A percentile compares a stretch with the other conserved stretches of the same genome.
Conservation (phyloP, 1,140 invertebrate species). For the Ephestia elutella region DNA sequence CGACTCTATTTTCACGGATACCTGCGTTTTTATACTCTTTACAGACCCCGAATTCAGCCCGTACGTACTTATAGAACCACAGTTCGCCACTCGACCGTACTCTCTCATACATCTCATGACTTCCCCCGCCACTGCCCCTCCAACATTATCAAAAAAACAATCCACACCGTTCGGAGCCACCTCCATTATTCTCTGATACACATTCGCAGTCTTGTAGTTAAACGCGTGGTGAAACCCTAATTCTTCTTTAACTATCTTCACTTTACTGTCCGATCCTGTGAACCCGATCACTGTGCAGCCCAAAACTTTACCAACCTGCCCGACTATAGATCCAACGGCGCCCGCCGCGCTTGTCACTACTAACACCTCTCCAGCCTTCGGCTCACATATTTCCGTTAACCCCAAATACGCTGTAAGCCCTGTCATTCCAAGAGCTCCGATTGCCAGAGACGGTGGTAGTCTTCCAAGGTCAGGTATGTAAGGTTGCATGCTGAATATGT, state of each 20-base stretch:
- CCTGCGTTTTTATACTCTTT: constrained; percentile 50
- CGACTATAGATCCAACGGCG: constrained; percentile 80
- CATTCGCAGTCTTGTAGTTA: constrained; percentile 80
- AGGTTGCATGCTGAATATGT: constrained; percentile 23
- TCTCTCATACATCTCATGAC: constrained; percentile 76
- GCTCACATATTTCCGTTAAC: constrained; percentile 78
- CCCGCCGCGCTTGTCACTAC: constrained; percentile 78
- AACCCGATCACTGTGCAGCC: constrained; percentile 80
- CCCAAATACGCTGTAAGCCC: constrained; percentile 81
- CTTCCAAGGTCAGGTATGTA: constrained; percentile 29
- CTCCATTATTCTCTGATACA: constrained; percentile 70
- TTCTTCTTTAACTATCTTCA: constrained; percentile 77
- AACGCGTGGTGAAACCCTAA: constrained; percentile 79
- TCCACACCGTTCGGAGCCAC: constrained; percentile 77
- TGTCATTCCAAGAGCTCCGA: constrained; percentile 35
- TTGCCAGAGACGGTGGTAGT: constrained; percentile 21
- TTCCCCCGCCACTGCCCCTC: constrained; percentile 73
- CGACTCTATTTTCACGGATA: constrained; percentile 36
- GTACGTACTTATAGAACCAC: constrained; percentile 73
- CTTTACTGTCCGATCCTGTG: constrained; percentile 79
- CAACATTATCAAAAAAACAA: constrained; percentile 76
- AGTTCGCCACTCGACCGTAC: constrained; percentile 74
- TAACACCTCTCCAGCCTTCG: constrained; percentile 78
- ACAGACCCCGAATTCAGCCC: constrained; percentile 18
- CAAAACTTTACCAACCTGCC: constrained; percentile 81